These are phyloP conservation scores for Chaetogeoica ovagalla DNA, from an alignment of 2,888 invertebrate genomes.

Conservation along the genomic window DNA sequence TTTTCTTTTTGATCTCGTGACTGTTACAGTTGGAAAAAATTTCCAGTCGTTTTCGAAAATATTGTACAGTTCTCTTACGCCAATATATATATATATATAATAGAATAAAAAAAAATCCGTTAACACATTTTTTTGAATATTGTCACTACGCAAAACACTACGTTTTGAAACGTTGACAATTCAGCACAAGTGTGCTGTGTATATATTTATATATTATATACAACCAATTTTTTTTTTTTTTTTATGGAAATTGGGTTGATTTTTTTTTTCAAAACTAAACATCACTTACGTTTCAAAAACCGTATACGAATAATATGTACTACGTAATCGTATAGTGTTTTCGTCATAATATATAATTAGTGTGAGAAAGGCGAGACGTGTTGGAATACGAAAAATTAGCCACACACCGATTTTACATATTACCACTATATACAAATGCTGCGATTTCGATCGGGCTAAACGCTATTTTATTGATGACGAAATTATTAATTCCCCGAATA, in stretches of 20 bases:
- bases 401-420: conserved; percentile 2
- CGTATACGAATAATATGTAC: not conserved
- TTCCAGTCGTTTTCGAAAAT: no score
- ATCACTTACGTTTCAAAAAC: conserved; percentile 14
- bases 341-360: not conserved
- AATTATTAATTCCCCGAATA: conserved; percentile 23
- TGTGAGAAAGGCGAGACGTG: conserved; percentile 27
- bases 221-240: no score
- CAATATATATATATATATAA: no score
- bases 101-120: no score
- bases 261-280: not conserved
- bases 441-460: conserved; percentile 23
- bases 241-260: not conserved
- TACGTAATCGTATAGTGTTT: conserved; percentile 10
- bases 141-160: no score
- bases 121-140: no score
- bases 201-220: no score
- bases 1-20: no score
- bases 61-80: no score
- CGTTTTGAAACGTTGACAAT: no score
- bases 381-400: conserved; percentile 9
- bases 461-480: conserved; percentile 22
- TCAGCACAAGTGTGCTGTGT: no score
- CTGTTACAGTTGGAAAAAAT: no score
- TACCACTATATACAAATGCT: conserved; percentile 33